Evolutionary conservation across 2,797 vertebrate genomes (phyloP).

Genomic region (Coregonus suidteri): DNA sequence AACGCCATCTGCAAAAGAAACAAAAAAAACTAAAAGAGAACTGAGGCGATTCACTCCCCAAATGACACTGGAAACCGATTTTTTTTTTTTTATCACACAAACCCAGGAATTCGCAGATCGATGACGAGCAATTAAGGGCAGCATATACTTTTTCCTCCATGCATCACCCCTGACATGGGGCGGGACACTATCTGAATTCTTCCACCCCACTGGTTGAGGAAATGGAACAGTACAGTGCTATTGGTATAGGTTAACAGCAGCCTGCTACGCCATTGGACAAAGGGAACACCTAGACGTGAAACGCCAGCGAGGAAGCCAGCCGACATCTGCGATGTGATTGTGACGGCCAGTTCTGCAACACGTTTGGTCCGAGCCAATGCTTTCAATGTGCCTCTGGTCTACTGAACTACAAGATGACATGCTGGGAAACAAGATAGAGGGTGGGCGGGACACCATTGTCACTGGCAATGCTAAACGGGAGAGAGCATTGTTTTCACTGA

Average conservation of each 20-base stretch:
- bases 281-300: slow-evolving; percentile 24
- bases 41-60: slow-evolving; percentile 37
- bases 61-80: slow-evolving; percentile 41
- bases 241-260: slow-evolving; percentile 22
- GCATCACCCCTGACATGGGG: slow-evolving; percentile 35
- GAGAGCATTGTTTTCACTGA: slow-evolving; percentile 32
- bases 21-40: slow-evolving; percentile 29
- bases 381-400: slow-evolving; percentile 16
- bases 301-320: slow-evolving; percentile 15
- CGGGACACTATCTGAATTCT: slow-evolving; percentile 42
- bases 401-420: slow-evolving; percentile 29
- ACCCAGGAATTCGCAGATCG: slow-evolving; percentile 47
- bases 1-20: slow-evolving; percentile 60
- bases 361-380: slow-evolving; percentile 8
- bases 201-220: slow-evolving; percentile 36
- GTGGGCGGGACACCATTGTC: neutral
- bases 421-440: neutral
- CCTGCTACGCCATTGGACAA: slow-evolving; percentile 20
- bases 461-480: slow-evolving; percentile 16
- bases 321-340: slow-evolving; percentile 20
- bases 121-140: slow-evolving; percentile 46
- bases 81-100: slow-evolving; percentile 24
- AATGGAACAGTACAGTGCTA: slow-evolving; percentile 23
- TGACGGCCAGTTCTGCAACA: slow-evolving; percentile 12
- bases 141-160: slow-evolving; percentile 52